Conservation (phyloP, 2,888 invertebrate species). For the Craniophora ligustri region DNA sequence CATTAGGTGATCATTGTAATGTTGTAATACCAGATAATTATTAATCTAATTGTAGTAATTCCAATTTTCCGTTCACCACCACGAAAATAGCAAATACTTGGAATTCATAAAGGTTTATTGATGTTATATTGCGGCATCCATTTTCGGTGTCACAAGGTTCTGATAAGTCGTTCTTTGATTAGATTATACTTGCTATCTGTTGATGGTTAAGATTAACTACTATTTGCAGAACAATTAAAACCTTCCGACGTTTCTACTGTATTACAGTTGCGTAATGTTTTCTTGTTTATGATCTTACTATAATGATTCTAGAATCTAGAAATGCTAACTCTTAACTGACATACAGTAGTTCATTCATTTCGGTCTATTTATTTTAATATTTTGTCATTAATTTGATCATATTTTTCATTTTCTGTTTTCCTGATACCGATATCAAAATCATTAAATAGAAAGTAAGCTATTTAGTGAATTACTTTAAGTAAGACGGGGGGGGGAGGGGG, state of each 20-base stretch:
- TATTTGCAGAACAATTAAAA: conserved; percentile 75
- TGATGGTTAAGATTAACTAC: conserved; percentile 85
- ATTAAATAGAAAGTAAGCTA: too few species aligned
- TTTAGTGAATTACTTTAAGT: too few species aligned
- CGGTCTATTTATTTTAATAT: not conserved
- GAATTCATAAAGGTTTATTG: conserved; percentile 74
- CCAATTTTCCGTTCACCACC: conserved; percentile 29
- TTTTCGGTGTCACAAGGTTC: conserved; percentile 74
- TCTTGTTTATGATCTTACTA: conserved; percentile 29
- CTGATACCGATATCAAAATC: too few species aligned
- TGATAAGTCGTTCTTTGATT: conserved; percentile 76
- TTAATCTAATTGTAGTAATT: conserved; percentile 38
- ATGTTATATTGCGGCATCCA: conserved; percentile 66
- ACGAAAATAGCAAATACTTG: conserved; percentile 48
- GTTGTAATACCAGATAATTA: conserved; percentile 29
- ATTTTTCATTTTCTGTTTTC: too few species aligned
- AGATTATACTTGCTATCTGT: conserved; percentile 75
- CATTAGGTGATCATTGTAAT: too few species aligned
- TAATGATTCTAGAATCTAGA: conserved; percentile 29
- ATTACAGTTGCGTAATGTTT: conserved; percentile 61
- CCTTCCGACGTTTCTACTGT: conserved; percentile 72
- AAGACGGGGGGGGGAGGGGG: too few species aligned
- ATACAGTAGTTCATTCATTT: conserved; percentile 6
- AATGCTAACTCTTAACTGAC: conserved; percentile 29
- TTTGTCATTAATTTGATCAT: not conserved